These are phyloP conservation scores for Enteromius viviparus DNA, from an alignment of 2,797 vertebrate genomes.

Conservation along the genomic window DNA sequence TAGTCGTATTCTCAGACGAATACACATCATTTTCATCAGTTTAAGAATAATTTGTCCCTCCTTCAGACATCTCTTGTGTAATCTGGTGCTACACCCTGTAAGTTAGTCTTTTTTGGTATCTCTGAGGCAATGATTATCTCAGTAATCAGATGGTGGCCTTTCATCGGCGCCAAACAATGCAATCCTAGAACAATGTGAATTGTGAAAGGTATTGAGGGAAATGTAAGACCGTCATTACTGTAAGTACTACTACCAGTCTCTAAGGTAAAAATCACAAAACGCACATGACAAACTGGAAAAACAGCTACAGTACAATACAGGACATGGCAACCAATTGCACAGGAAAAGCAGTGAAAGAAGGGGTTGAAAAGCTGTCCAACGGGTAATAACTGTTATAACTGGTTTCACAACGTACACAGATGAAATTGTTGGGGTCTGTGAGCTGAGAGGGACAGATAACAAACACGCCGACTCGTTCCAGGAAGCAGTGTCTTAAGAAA, in stretches of 20 bases:
- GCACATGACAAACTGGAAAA: slow-evolving; percentile 51
- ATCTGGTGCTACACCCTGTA: slow-evolving; percentile 42
- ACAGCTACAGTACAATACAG: neutral
- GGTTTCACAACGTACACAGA: slow-evolving; percentile 43
- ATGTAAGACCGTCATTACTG: neutral
- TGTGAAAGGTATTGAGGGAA: slow-evolving; percentile 24
- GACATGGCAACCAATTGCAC: slow-evolving; percentile 3
- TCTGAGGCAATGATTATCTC: slow-evolving; percentile 52
- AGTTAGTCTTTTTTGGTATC: slow-evolving; percentile 37
- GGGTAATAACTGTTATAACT: slow-evolving; percentile 39
- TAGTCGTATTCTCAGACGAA: slow-evolving; percentile 46
- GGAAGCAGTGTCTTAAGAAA: slow-evolving; percentile 64
- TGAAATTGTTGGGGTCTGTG: slow-evolving; percentile 43
- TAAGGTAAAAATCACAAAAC: slow-evolving; percentile 23
- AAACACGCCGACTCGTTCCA: slow-evolving; percentile 57
- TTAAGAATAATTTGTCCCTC: slow-evolving; percentile 58
- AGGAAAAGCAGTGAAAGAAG: neutral
- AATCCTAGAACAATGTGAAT: slow-evolving; percentile 66
- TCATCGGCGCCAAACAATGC: slow-evolving; percentile 65
- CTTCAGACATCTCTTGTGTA: slow-evolving; percentile 25
- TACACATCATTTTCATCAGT: slow-evolving; percentile 61
- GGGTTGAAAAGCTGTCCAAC: slow-evolving; percentile 23
- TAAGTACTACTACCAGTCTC: neutral
- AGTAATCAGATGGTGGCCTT: slow-evolving; percentile 61
- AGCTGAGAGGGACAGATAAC: slow-evolving; percentile 37